phyloP scores from a whole-genome alignment of 1,140 invertebrate genomes.

The Drosophila grimshawi region DNA sequence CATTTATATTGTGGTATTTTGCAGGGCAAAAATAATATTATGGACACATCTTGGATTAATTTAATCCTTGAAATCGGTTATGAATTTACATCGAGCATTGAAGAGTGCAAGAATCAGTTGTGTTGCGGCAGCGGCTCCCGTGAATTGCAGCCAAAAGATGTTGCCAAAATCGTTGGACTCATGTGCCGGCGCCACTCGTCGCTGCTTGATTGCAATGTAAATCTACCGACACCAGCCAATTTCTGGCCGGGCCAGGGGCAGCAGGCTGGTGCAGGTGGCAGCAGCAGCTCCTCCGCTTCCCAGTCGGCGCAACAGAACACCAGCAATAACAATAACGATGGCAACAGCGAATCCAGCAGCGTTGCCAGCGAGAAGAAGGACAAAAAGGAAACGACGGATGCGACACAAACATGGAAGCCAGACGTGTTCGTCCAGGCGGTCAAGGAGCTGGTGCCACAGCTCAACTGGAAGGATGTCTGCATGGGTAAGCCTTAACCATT shows the following conservation, averaged over 20 bases:
- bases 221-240: constrained; percentile 87
- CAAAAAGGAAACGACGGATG: constrained; percentile 85
- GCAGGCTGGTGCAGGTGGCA: constrained; percentile 30
- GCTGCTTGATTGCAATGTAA: constrained; percentile 88
- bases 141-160: constrained; percentile 90
- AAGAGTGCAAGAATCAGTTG: constrained; percentile 94
- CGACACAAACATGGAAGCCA: constrained; percentile 93
- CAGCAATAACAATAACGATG: constrained; percentile 63
- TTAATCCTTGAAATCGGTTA: constrained; percentile 96
- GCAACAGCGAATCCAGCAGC: constrained; percentile 65
- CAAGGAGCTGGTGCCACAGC: constrained; percentile 93
- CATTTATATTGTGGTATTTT: background rate
- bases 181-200: constrained; percentile 94
- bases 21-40: constrained; percentile 86
- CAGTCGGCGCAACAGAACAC: constrained; percentile 57
- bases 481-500: constrained; percentile 85
- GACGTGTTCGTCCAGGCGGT: constrained; percentile 96
- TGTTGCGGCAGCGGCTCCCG: constrained; percentile 87
- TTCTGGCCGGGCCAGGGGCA: constrained; percentile 85
- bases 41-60: constrained; percentile 91
- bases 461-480: constrained; percentile 97
- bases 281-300: constrained; percentile 43
- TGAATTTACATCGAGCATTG: constrained; percentile 92
- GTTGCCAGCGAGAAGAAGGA: constrained; percentile 84
- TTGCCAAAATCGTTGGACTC: constrained; percentile 93